phyloP scores from a whole-genome alignment of 2,113 vertebrate species.

The Caracal caracal region DNA sequence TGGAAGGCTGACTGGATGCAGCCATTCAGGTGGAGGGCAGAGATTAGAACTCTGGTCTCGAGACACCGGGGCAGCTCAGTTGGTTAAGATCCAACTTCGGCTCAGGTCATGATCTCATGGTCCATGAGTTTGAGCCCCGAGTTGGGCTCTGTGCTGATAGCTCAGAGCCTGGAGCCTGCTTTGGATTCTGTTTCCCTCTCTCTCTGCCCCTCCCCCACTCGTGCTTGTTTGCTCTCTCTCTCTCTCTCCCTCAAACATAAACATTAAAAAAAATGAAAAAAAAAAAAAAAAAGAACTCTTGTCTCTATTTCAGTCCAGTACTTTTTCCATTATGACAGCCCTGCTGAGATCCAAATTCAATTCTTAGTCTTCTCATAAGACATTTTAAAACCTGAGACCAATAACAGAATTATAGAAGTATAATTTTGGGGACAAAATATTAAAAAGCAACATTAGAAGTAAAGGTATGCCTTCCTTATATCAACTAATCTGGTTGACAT shows the following conservation, averaged over 20 bases:
- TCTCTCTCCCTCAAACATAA: no score
- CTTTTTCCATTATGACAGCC: background rate
- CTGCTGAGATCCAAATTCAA: conserved; percentile 25
- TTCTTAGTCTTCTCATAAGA: conserved; percentile 1
- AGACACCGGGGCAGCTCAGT: no score
- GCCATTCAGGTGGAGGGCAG: background rate
- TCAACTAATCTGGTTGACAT: background rate
- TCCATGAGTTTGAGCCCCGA: no score
- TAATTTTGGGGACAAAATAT: background rate
- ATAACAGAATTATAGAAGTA: background rate
- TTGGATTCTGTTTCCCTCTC: no score
- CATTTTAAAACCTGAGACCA: conserved; percentile 7
- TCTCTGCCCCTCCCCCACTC: no score
- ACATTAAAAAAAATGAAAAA: no score
- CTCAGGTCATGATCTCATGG: no score
- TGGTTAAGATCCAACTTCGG: no score
- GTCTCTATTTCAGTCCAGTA: background rate
- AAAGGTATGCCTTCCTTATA: background rate
- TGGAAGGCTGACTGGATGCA: background rate
- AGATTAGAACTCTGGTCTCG: background rate
- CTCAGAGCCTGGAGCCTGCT: no score
- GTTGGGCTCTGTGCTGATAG: no score
- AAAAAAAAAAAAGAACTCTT: background rate
- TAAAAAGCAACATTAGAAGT: background rate
- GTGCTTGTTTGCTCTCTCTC: no score